A percentile compares a stretch with the other conserved stretches of the same genome.
phyloP scores from a whole-genome alignment of 2,888 invertebrate species.

The Catocala fraxini region DNA sequence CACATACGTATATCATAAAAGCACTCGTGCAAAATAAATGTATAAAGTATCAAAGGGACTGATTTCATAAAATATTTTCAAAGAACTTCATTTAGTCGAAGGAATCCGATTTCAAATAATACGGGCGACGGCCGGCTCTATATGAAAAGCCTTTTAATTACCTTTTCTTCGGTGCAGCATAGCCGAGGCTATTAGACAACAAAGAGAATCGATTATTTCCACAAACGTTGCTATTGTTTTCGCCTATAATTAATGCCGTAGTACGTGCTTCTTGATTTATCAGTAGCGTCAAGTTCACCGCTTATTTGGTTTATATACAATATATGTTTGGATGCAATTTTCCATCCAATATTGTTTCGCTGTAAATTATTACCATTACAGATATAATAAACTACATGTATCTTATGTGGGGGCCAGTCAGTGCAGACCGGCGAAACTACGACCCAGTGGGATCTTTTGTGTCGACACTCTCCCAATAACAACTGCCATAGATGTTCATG shows the following conservation, averaged over 20 bases:
- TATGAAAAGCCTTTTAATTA: constrained; percentile 66
- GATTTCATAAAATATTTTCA: constrained; percentile 51
- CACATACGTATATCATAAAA: too few relatives aligned
- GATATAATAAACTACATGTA: too few relatives aligned
- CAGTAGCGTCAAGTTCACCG: neutral
- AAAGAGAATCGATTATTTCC: constrained; percentile 68
- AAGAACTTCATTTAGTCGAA: constrained; percentile 39
- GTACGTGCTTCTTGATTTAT: neutral
- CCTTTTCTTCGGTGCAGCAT: constrained; percentile 61
- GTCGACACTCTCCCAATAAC: too few relatives aligned
- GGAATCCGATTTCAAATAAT: constrained; percentile 65
- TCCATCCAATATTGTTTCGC: too few relatives aligned
- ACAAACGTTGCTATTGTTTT: constrained; percentile 56
- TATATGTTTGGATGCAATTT: too few relatives aligned
- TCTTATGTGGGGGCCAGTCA: too few relatives aligned
- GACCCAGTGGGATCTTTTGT: too few relatives aligned
- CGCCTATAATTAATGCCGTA: constrained; percentile 42
- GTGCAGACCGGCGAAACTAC: too few relatives aligned
- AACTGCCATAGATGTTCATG: too few relatives aligned
- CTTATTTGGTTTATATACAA: too few relatives aligned
- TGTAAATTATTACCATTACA: too few relatives aligned
- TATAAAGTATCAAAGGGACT: constrained; percentile 31
- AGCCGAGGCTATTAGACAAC: constrained; percentile 66
- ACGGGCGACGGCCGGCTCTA: constrained; percentile 26
- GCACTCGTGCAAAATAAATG: neutral